These are phyloP conservation scores for Drosophila niveifrons DNA, from an alignment of 2,888 invertebrate genomes.

Conservation along the genomic window DNA sequence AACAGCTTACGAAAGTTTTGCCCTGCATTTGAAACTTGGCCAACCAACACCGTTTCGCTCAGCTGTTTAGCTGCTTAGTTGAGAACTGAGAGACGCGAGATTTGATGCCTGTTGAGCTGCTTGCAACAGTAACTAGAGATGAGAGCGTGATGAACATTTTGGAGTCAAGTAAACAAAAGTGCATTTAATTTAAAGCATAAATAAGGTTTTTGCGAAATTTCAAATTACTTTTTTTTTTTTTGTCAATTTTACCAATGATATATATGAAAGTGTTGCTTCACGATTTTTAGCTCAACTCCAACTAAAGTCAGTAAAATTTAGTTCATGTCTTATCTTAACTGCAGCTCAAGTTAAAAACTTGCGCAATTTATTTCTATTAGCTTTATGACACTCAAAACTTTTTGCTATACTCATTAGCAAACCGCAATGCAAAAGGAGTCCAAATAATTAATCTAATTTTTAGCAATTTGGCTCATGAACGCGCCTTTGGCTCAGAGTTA, in stretches of 20 bases:
- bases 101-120: background rate
- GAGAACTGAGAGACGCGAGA: background rate
- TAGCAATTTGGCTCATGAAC: background rate
- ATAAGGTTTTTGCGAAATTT: no score
- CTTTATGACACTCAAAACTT: background rate
- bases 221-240: no score
- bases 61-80: slow-evolving; percentile 16
- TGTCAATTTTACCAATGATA: no score
- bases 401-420: background rate
- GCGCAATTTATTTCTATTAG: background rate
- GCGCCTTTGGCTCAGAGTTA: background rate
- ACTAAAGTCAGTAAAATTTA: background rate
- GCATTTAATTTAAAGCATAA: no score
- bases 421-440: background rate
- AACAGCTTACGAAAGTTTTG: slow-evolving; percentile 23
- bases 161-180: background rate
- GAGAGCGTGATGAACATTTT: background rate
- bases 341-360: background rate
- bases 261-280: no score
- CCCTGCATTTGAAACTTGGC: slow-evolving; percentile 16
- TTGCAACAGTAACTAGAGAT: background rate
- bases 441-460: background rate
- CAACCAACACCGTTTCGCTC: slow-evolving; percentile 4
- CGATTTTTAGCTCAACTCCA: background rate
- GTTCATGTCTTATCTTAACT: background rate